Evolutionary conservation across 1,140 invertebrate species (phyloP), one percentile per base, ranked within the genome.

Genomic region (Agraylea sexmaculata): DNA sequence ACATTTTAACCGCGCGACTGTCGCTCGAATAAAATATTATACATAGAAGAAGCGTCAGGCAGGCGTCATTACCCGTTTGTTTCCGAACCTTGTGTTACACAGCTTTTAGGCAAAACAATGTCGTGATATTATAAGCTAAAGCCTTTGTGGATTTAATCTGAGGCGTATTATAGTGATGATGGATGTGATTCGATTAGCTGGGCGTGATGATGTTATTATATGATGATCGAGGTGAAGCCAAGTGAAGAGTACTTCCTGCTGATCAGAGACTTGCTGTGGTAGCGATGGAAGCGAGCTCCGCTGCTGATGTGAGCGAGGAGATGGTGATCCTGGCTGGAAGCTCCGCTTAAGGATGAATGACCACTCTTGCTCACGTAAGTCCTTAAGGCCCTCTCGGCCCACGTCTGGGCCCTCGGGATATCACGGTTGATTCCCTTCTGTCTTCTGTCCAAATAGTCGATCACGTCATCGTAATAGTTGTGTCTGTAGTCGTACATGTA

Each of bases 401-500:
- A 87, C 28, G 83, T 84, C 58, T 86, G 77, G 2, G 83, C 72
- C 31, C 74, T 68, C 2, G 83, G 84, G 21, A 71, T 69, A 39
- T 86, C 83, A 12, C 75, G 68, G 1, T 60, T 58, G 18, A 80
- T 56, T 2, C 84, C 83, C 45, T 68, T 69, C 53, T 78, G 73
- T 37, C 80, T 72, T 53, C 77, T 75, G 54, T 88, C 78, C 59
- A 88, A 62, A 60, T 78, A 87, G 49, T 80, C 78, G 53, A 87
- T 84, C 23, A 83, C 73, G 51, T 87, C 83, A 54, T 87, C 73
- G 58, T 88, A 88, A 58, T 88, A 88, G 60, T 83, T 84, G 58
- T 76, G 71, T 60, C 77, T 74, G 62, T 86, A 87, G 54, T 85
- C 77, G 60, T 84, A 84, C 54, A 85, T 68, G 54, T 87, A 87